These are phyloP conservation scores for Enteromius thamalakanensis DNA, from an alignment of 2,797 vertebrate species.

Conservation along the genomic window DNA sequence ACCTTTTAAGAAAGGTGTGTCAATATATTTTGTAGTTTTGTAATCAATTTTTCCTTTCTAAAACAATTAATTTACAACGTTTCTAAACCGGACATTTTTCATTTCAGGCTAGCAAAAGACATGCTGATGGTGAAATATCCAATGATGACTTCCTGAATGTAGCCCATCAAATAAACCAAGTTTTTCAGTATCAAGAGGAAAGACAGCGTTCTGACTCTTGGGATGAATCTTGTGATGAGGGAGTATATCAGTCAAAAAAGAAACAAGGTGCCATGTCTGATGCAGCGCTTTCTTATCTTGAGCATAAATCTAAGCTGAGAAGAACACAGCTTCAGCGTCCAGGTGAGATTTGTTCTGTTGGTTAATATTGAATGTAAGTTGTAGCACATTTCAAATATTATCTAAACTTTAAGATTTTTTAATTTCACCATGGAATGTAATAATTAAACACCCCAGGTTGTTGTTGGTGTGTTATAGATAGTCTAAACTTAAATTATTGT, in stretches of 20 bases:
- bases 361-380: slow-evolving; percentile 69
- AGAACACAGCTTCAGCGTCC: slow-evolving; percentile 90
- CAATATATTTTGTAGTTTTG: neutral
- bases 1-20: slow-evolving; percentile 91
- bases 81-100: neutral
- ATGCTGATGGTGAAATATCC: slow-evolving; percentile 90
- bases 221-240: slow-evolving; percentile 81
- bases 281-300: slow-evolving; percentile 89
- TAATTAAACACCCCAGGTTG: neutral
- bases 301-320: slow-evolving; percentile 95
- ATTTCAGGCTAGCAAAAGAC: slow-evolving; percentile 86
- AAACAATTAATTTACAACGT: neutral
- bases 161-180: slow-evolving; percentile 92
- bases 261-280: slow-evolving; percentile 74
- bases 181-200: slow-evolving; percentile 98
- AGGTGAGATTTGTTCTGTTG: slow-evolving; percentile 74
- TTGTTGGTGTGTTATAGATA: neutral
- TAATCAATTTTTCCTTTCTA: neutral
- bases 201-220: slow-evolving; percentile 87
- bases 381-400: slow-evolving; percentile 35
- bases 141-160: slow-evolving; percentile 93
- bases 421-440: neutral
- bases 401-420: neutral
- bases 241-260: slow-evolving; percentile 79
- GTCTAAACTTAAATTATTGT: neutral